Percentiles rank a stretch among this genome's conserved stretches.
Conservation (phyloP, 2,888 invertebrate species). For the Parnassius smintheus region DNA sequence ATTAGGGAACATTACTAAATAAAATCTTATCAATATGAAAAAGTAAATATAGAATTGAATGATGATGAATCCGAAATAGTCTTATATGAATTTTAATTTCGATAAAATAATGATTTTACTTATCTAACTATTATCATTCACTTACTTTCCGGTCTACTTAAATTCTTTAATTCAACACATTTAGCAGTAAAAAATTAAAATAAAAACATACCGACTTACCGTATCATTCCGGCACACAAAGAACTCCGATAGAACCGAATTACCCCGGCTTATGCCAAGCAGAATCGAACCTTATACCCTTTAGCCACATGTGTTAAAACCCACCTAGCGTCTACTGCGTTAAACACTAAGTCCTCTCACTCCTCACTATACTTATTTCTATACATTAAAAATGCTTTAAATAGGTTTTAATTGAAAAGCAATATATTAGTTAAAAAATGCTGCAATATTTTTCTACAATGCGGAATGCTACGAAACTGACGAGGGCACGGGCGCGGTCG, state of each 20-base stretch:
- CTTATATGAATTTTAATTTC: too few species aligned
- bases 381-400: constrained; percentile 12
- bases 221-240: constrained; percentile 71
- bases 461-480: constrained; percentile 38
- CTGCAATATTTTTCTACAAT: constrained; percentile 36
- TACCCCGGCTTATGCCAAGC: constrained; percentile 78
- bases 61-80: too few species aligned
- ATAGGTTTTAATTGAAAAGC: not conserved
- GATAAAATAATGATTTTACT: too few species aligned
- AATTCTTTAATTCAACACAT: not conserved
- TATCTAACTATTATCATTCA: too few species aligned
- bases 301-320: constrained; percentile 75
- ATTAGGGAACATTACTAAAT: too few species aligned
- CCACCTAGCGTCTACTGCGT: constrained; percentile 43
- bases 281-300: constrained; percentile 69
- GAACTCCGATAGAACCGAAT: constrained; percentile 49
- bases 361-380: constrained; percentile 17
- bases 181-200: constrained; percentile 6
- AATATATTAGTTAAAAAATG: not conserved
- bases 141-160: too few species aligned
- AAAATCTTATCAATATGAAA: too few species aligned
- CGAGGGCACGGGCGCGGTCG: constrained; percentile 59
- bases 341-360: constrained; percentile 39
- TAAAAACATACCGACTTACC: constrained; percentile 54
- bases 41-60: too few species aligned